phyloP scores from a whole-genome alignment of 2,888 invertebrate genomes.

The Drosophila paranaensis region DNA sequence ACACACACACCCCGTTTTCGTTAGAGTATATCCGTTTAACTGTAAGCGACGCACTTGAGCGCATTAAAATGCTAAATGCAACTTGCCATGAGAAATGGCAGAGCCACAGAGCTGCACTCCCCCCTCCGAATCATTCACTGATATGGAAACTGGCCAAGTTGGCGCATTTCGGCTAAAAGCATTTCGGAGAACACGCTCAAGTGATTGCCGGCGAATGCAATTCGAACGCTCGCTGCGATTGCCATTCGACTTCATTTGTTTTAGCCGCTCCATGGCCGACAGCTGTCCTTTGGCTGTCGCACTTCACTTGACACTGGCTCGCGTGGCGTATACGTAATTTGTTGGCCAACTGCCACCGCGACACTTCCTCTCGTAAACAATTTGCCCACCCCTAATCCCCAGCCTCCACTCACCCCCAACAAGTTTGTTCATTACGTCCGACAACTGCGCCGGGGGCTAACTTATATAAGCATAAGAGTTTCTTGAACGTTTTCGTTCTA shows the following conservation, averaged over 20 bases:
- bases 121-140: background rate
- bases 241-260: slow-evolving; percentile 55
- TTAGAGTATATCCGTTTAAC: slow-evolving; percentile 21
- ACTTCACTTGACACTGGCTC: slow-evolving; percentile 46
- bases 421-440: slow-evolving; percentile 36
- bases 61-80: slow-evolving; percentile 38
- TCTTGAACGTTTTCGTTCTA: slow-evolving; percentile 13
- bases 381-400: background rate
- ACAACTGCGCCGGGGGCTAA: slow-evolving; percentile 24
- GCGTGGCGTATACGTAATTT: slow-evolving; percentile 53
- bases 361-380: slow-evolving; percentile 28
- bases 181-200: slow-evolving; percentile 11
- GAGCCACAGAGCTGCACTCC: background rate
- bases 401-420: background rate
- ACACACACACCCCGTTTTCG: background rate
- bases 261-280: slow-evolving; percentile 28
- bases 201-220: slow-evolving; percentile 37
- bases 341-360: slow-evolving; percentile 45
- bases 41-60: slow-evolving; percentile 37
- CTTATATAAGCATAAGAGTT: slow-evolving; percentile 7
- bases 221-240: slow-evolving; percentile 37
- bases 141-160: background rate
- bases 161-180: slow-evolving; percentile 4
- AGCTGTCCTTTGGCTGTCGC: slow-evolving; percentile 38
- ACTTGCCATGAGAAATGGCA: background rate